phyloP scores from a whole-genome alignment of 1,140 invertebrate genomes.

The Micrasema minimum region DNA sequence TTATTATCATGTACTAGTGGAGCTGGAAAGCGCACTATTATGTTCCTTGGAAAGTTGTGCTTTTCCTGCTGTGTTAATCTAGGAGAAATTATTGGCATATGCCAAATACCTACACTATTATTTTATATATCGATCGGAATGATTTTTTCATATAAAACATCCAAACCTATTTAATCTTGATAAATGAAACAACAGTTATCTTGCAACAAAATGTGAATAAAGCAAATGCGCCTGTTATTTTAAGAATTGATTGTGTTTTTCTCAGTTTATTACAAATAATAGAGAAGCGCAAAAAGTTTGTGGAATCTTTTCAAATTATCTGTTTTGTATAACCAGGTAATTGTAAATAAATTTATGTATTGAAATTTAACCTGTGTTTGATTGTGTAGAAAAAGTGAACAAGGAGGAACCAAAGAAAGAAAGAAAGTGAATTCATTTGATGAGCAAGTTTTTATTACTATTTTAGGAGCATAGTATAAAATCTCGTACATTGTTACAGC shows the following conservation, averaged over 20 bases:
- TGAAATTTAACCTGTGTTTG: slow-evolving; percentile 2
- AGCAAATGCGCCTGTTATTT: slow-evolving; percentile 23
- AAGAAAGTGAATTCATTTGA: slow-evolving; percentile 5
- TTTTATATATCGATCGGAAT: slow-evolving; percentile 31
- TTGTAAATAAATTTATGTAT: slow-evolving; percentile 48
- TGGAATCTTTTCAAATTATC: slow-evolving; percentile 39
- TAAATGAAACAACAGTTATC: slow-evolving; percentile 15
- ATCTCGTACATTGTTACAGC: slow-evolving; percentile 32
- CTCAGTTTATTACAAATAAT: slow-evolving; percentile 18
- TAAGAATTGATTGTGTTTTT: slow-evolving; percentile 27
- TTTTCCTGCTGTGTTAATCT: no score
- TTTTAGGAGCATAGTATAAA: slow-evolving; percentile 40
- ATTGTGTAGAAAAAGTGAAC: slow-evolving; percentile 1
- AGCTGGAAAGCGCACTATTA: no score
- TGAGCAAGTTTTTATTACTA: slow-evolving; percentile 40
- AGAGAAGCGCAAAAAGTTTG: background rate
- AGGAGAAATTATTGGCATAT: no score
- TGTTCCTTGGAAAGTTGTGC: no score
- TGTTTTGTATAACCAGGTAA: slow-evolving; percentile 42
- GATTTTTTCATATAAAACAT: slow-evolving; percentile 22
- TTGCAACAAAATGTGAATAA: slow-evolving; percentile 34
- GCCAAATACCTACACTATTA: slow-evolving; percentile 3
- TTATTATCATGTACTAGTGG: background rate
- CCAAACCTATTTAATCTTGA: slow-evolving; percentile 21
- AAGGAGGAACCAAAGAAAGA: background rate